Conservation (phyloP, 2,113 vertebrate species). For the Sceloporus undulatus region DNA sequence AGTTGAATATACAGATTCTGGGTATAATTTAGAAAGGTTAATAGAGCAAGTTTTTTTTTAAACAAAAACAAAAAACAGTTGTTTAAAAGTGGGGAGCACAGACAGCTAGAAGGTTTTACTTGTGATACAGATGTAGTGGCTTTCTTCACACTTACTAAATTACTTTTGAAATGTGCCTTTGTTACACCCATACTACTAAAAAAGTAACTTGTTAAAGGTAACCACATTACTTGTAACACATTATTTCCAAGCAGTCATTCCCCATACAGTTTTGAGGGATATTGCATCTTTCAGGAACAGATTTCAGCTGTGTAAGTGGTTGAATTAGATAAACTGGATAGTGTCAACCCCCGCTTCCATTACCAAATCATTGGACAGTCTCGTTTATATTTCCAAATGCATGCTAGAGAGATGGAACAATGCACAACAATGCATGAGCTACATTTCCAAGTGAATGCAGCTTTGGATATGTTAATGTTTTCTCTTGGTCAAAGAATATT, state of each 20-base stretch:
- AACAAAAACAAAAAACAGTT: no score
- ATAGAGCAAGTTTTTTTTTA: no score
- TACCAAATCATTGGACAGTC: not conserved
- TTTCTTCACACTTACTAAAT: no score
- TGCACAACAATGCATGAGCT: not conserved
- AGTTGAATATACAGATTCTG: no score
- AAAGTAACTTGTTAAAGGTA: no score
- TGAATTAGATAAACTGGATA: not conserved
- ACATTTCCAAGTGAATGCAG: not conserved
- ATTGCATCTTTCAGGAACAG: not conserved
- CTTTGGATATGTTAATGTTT: not conserved
- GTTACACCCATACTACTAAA: no score
- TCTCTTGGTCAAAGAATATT: slow-evolving; percentile 13
- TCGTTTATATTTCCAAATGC: not conserved
- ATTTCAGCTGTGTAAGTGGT: not conserved
- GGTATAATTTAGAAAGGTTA: no score
- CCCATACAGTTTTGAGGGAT: not conserved
- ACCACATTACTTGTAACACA: not conserved
- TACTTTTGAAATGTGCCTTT: no score
- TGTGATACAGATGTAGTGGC: no score
- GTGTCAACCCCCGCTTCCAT: not conserved
- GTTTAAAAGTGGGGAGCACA: no score
- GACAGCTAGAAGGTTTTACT: no score
- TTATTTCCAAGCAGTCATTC: not conserved
- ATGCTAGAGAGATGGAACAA: not conserved